A percentile compares a stretch with the other conserved stretches of the same genome.
Conservation (phyloP, 2,797 vertebrate genomes). For the Potorous gilbertii region DNA sequence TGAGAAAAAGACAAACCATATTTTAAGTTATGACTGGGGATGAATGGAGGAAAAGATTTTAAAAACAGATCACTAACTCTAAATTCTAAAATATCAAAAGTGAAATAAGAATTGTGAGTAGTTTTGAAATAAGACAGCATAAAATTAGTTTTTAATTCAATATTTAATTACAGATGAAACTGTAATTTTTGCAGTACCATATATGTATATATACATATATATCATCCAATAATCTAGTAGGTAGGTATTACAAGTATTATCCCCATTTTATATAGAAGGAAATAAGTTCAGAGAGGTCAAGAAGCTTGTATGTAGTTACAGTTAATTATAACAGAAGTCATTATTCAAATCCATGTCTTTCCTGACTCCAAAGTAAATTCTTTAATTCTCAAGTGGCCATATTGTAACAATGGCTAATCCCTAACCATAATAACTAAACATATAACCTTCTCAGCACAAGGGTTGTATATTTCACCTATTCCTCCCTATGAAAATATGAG, state of each 20-base stretch:
- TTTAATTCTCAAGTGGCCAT: background rate
- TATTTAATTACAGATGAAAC: background rate
- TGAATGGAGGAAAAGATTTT: background rate
- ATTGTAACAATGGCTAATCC: background rate
- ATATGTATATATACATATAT: background rate
- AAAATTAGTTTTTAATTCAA: background rate
- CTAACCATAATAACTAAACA: background rate
- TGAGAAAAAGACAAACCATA: background rate
- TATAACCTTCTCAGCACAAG: background rate
- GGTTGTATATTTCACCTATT: background rate
- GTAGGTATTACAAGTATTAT: background rate
- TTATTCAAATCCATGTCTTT: background rate
- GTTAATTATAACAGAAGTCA: background rate
- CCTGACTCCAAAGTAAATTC: background rate
- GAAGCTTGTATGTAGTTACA: background rate
- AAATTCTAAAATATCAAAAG: background rate
- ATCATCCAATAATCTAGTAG: background rate
- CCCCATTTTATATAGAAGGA: background rate
- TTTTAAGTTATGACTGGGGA: background rate
- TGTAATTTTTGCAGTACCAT: background rate
- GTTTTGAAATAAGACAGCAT: background rate
- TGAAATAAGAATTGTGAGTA: background rate
- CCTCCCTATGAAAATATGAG: background rate
- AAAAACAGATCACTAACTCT: background rate
- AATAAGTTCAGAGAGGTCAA: background rate